Base-by-base conservation (phyloP, 2,797 vertebrate genomes). In the Anisognathus igniventris region DNA sequence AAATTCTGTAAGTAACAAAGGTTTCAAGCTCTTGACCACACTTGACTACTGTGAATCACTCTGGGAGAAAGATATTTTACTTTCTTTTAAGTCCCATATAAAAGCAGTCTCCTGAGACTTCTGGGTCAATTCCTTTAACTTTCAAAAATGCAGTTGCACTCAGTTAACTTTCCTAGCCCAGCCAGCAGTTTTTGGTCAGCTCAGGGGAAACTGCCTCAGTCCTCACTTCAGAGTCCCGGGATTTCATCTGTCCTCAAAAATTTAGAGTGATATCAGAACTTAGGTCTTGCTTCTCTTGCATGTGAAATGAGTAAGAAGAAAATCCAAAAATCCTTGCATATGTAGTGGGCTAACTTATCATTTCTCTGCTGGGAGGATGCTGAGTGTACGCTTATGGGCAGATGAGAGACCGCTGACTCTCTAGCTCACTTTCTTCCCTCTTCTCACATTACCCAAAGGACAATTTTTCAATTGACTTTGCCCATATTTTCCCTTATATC, bases 81-180 rank as follows among this genome's bases (percentile, higher is more conserved):
- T 89, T 92, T 58, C 31, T 75, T 91, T 92, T 86, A 45, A 86
- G 72, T 81, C 51, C 51, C 6, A 1, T 73, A 84, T 48, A 86
- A 81, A 91, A 81, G 44, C 66, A 58, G 54, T 61, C 57, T 80
- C 24, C 58, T 92, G 47, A 76, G 67, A 50, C 79, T 94, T 72
- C 60, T 79, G 50, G 48, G 85, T 86, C 82, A 89, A 64, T 94
- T 94, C 51, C 72, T 92, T 91, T 81, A 78, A 68, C 62, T 72
- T 89, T 40, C 6, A 80, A 91, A 93, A 90, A 79, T 47, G 27
- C 25, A 28, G 30, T 62, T 77, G 48, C 62, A n/a, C 76, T 91
- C 40, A 13, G 54, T 87, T 88, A 82, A 67, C 78, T 92, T 92
- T 78, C 28, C 28, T 66, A 86, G 27, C 47, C 28, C 33, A 84